Percentiles rank a stretch among this genome's conserved stretches.
Conservation (phyloP, 1,140 invertebrate genomes). For the Tribolium castaneum region DNA sequence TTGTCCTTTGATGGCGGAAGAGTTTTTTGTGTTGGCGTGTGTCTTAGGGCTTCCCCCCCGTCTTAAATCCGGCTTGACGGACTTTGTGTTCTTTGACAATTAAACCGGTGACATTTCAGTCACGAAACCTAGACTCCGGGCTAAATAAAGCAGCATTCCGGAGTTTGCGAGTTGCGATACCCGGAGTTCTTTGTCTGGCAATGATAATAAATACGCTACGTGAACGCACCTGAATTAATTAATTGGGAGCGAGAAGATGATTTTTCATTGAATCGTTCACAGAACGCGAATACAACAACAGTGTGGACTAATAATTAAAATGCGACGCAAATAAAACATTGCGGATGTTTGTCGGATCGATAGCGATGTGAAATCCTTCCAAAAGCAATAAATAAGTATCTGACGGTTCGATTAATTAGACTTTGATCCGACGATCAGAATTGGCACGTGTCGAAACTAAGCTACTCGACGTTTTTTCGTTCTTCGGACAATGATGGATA, state of each 20-base stretch:
- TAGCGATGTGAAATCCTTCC: background rate
- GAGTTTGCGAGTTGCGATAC: background rate
- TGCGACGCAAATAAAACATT: background rate
- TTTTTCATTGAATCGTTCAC: too few species aligned
- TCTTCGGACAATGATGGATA: conserved; percentile 4
- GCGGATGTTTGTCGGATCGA: background rate
- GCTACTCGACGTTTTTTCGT: background rate
- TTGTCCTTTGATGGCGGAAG: background rate
- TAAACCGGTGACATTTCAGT: conserved; percentile 16
- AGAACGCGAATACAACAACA: too few species aligned
- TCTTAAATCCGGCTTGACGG: conserved; percentile 12
- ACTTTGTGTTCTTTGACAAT: conserved; percentile 28
- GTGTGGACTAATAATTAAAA: too few species aligned
- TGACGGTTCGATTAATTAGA: conserved; percentile 5
- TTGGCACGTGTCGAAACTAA: conserved; percentile 12
- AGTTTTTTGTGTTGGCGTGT: background rate
- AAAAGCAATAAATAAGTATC: background rate
- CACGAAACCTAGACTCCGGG: background rate
- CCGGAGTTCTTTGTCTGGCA: background rate
- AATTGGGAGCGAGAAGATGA: background rate
- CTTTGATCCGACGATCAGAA: background rate
- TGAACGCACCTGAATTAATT: background rate
- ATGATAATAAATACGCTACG: background rate
- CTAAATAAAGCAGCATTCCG: background rate
- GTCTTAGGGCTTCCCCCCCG: background rate